Base-by-base conservation (phyloP, 2,113 vertebrate genomes). In the Stigmatopora argus region DNA sequence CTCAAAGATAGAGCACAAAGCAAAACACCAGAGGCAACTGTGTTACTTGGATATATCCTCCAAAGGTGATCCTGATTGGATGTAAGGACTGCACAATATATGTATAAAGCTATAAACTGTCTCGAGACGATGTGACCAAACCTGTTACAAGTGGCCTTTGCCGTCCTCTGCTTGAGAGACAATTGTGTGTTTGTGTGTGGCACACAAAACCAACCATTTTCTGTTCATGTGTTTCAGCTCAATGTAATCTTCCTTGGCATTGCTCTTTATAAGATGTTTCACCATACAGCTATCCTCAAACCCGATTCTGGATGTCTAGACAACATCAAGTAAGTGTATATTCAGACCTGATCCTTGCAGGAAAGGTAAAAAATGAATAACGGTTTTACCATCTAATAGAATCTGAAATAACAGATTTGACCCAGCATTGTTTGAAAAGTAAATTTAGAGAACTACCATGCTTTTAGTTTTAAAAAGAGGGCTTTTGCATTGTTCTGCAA, bases 241-340 rank as follows among this genome's bases (percentile, higher is more conserved):
- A 99, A 99, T 78, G 96, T 99, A 71, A 99, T 99, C 89, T 99
- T 99, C 92, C 93, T 99, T 60, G 96, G 96, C 70, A 98, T 99
- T 58, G 96, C 97, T 55, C 93, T 99, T 44, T 99, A 98, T 90
- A 99, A 99, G 93, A 99, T 99, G 97, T 98, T 99, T 89, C 97
- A 98, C 86, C 97, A 99, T 74, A 98, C 97, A 51, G 95, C 97
- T 75, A 98, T 98, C 86, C 91, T 99, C 87, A 99, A 99, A 91
- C 97, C 97, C 1, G 97, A 99, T 90, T 97, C 96, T 11, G 96
- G 96, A 80, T 98, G 97, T 89, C 92, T 99, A 85, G 97, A 99
- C 90, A 99, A 99, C 86, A 99, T 98, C 92, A 99, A 98, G 97
- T 99, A 94, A 97, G 97, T 58, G 14, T 62, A 47, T 53, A n/a